Evolutionary conservation across 2,797 vertebrate species (phyloP).

Genomic region (Characodon lateralis): DNA sequence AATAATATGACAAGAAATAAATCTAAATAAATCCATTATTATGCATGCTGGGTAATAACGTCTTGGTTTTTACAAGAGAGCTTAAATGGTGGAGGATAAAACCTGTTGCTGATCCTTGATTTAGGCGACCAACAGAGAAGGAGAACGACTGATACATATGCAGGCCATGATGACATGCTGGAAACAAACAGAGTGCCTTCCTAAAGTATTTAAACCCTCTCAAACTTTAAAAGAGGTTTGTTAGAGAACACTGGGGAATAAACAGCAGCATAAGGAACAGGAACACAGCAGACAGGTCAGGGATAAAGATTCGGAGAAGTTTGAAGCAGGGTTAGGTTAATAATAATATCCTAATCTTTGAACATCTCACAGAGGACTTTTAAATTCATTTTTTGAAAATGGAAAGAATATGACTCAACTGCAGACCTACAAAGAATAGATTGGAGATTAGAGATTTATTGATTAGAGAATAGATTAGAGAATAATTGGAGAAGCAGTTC

Average conservation of each 20-base stretch:
- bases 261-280: neutral
- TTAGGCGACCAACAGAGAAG: slow-evolving; percentile 16
- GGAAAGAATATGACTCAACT: neutral
- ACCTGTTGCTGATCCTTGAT: slow-evolving; percentile 49
- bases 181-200: slow-evolving; percentile 37
- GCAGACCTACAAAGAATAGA: neutral
- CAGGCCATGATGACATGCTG: slow-evolving; percentile 53
- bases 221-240: neutral
- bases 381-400: neutral
- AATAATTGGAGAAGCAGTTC: neutral
- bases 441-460: too few relatives aligned
- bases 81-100: slow-evolving; percentile 14
- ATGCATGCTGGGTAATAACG: slow-evolving; percentile 12
- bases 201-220: neutral
- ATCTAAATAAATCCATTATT: slow-evolving; percentile 21
- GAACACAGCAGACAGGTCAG: neutral
- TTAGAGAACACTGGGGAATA: neutral
- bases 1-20: slow-evolving; percentile 11
- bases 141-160: slow-evolving; percentile 32
- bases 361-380: neutral
- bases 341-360: neutral
- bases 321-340: neutral
- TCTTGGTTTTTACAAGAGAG: slow-evolving; percentile 23
- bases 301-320: neutral
- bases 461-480: too few relatives aligned